Evolutionary conservation across 2,113 vertebrate species (phyloP), one percentile per base, ranked within the genome.

Genomic region (Panthera uncia): DNA sequence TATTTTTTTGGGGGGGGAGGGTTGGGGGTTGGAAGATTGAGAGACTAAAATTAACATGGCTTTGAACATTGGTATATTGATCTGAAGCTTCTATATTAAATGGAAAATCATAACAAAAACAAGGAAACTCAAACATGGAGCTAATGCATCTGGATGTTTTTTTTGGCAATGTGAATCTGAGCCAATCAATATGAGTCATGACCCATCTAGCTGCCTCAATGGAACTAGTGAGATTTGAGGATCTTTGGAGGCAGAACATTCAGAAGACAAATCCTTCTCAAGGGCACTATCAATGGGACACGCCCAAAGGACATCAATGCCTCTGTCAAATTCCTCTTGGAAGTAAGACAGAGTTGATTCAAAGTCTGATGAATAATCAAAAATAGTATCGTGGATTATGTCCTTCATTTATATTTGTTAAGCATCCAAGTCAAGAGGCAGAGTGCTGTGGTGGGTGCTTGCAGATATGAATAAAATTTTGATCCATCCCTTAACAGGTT

Each of bases 401-500:
- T 52, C 52, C 12, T 86, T 94, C 41, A n/a, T 63, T 93, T 89
- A 83, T 57, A 12, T 93, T 45, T 97, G 31, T 71, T 83, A 86
- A 52, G 21, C 2, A 84, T 36, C 5, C 38, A 91, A 89, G 12
- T n/a, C n/a, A 50, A 73, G 5, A 74, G 21, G 36, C 31, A 85
- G 57, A 63, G 18, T 38, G 78, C 13, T 52, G 69, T 50, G 23
- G 3, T 76, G 68, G 2, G 4, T 89, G n/a, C 29, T 82, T 94
- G 19, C 2, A 38, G 23, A 41, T 50, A 63, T 38, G 25, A 95
- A 66, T 41, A 84, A 38, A 19, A 84, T 27, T 80, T 87, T 94
- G 23, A 84, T 50, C 29, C 76, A 45, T 91, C 48, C 15, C 11
- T 85, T 81, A 79, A 95, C 5, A 33, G 11, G 10, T 95, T 82